Percentiles rank a stretch among this genome's conserved stretches.
Conservation (phyloP, 2,113 vertebrate species). For the Cavia porcellus region DNA sequence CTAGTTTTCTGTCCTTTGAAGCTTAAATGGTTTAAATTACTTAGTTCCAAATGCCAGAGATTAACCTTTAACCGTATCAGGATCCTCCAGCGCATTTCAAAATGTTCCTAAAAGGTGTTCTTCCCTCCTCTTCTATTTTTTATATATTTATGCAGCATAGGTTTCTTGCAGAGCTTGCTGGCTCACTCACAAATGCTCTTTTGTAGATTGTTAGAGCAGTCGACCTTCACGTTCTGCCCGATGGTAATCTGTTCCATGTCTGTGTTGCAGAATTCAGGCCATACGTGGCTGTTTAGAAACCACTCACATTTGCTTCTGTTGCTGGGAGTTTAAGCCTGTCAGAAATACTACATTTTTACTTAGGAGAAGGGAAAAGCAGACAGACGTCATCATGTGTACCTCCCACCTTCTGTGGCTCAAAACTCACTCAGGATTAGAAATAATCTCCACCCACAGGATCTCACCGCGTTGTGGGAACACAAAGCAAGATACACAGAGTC, state of each 20-base stretch:
- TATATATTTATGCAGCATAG: slow-evolving; percentile 28
- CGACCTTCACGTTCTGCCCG: slow-evolving; percentile 21
- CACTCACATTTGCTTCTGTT: slow-evolving; percentile 62
- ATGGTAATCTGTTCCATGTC: slow-evolving; percentile 51
- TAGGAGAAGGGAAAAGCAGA: slow-evolving; percentile 67
- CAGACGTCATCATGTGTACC: slow-evolving; percentile 65
- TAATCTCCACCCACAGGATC: slow-evolving; percentile 65
- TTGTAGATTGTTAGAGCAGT: slow-evolving; percentile 37
- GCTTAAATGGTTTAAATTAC: neutral
- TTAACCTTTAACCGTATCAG: neutral
- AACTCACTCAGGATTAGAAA: slow-evolving; percentile 74
- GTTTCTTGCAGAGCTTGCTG: neutral
- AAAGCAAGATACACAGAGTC: slow-evolving; percentile 54
- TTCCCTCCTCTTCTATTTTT: neutral
- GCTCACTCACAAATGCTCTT: neutral
- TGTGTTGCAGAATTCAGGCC: slow-evolving; percentile 53
- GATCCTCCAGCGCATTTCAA: slow-evolving; percentile 1
- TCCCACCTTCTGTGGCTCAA: slow-evolving; percentile 78
- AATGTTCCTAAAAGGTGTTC: slow-evolving; percentile 21
- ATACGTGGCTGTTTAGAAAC: slow-evolving; percentile 69
- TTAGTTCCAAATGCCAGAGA: slow-evolving; percentile 44
- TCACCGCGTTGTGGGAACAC: slow-evolving; percentile 51
- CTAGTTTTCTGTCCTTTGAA: slow-evolving; percentile 36
- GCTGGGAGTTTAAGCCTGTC: slow-evolving; percentile 66
- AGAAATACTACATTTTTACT: slow-evolving; percentile 76